Base-by-base conservation (phyloP, 2,797 vertebrate genomes). In the Notolabrus celidotus region DNA sequence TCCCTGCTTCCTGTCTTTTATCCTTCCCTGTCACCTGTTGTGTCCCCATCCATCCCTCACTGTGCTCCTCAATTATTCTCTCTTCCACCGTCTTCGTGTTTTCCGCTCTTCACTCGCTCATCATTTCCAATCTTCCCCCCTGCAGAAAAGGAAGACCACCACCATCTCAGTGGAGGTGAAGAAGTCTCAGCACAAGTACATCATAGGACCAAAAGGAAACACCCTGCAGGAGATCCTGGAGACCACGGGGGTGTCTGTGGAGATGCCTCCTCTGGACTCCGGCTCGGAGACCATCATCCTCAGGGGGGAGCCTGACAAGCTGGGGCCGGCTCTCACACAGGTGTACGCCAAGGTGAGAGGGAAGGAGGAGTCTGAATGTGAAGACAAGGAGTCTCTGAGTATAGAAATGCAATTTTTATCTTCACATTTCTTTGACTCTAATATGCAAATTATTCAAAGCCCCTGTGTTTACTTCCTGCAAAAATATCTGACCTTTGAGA, bases 111-210 rank as follows among this genome's bases (percentile, higher is more conserved):
- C n/a, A n/a, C 55, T 56, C 10, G 4, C 45, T 43, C 67, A 8
- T 67, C 20, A 15, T 12, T 5, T 63, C 20, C 11, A 4, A 53
- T 47, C 36, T 2, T 22, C 34, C 15, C 0, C 58, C 46, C 53
- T 2, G 7, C 87, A 96, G 95, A 96, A 96, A 78, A 93, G 91
- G 58, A 95, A 95, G 87, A 95, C 93, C 17, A 95, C 92, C n/a
- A 94, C 91, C n/a, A 94, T 94, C 73, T 94, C 91, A 0, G 92
- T 95, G 59, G 92, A 94, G 71, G 93, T 95, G 80, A 96, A 94
- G 85, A 96, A 96, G 74, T 95, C 93, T 1, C 94, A 96, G 88
- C 93, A 95, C 25, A 94, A 94, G 79, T 96, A 93, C 90, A 95
- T 94, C 38, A 90, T 94, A 0, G 93, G 92, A 15, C 91, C 93